These are phyloP conservation scores for Stylophora pistillata DNA, from an alignment of 64 coral and sea anemone genomes.

Conservation along the genomic window DNA sequence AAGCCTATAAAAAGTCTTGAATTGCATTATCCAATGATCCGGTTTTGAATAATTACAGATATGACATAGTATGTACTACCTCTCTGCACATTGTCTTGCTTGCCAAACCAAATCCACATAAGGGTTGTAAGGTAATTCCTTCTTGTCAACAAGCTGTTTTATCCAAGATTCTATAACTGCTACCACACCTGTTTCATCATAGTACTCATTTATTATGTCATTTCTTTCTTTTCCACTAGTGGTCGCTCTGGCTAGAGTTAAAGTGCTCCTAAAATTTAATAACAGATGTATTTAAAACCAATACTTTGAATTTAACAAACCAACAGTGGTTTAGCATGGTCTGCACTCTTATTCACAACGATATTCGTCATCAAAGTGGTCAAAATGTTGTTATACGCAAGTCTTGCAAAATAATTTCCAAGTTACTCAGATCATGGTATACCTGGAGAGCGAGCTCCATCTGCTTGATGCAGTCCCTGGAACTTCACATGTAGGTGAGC, in stretches of 20 bases:
- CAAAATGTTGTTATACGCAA: no score
- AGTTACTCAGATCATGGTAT: neutral
- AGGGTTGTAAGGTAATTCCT: conserved; percentile 77
- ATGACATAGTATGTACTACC: no score
- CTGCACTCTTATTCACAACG: no score
- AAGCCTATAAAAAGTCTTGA: no score
- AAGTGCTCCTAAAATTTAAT: neutral
- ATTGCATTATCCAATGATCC: no score
- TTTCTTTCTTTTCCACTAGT: conserved; percentile 4
- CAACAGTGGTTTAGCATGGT: no score
- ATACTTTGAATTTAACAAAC: no score
- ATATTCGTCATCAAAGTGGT: no score
- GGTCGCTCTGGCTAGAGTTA: neutral
- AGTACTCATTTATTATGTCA: conserved; percentile 62
- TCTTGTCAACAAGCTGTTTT: conserved; percentile 20
- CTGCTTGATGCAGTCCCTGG: conserved; percentile 13
- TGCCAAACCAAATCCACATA: conserved; percentile 53
- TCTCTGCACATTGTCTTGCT: conserved; percentile 70
- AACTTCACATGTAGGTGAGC: conserved; percentile 8
- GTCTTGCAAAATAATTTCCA: no score
- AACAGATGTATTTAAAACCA: no score
- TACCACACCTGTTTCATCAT: conserved; percentile 69
- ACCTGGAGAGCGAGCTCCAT: neutral
- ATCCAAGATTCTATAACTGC: conserved; percentile 68
- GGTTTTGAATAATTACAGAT: no score